Percentiles rank a stretch among this genome's conserved stretches.
Evolutionary conservation across 2,797 vertebrate genomes (phyloP).

Genomic region (Peromyscus attwateri): DNA sequence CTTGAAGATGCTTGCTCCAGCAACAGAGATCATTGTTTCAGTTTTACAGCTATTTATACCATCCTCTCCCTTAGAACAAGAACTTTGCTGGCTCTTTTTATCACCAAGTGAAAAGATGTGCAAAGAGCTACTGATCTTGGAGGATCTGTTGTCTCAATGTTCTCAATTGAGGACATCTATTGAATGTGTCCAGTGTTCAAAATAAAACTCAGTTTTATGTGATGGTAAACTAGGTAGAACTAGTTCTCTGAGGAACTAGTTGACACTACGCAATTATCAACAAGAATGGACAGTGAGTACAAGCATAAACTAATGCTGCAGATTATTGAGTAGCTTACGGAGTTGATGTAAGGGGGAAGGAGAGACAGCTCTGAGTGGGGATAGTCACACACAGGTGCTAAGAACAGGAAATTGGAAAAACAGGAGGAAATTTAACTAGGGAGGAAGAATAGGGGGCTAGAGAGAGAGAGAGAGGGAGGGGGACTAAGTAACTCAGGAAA

Average conservation of each 20-base stretch:
- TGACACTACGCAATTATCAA: neutral
- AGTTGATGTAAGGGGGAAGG: neutral
- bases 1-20: neutral
- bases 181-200: neutral
- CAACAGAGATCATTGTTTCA: neutral
- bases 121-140: neutral
- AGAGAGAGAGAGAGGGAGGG: too few species aligned
- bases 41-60: constrained; percentile 9
- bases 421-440: neutral
- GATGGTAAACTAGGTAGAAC: neutral
- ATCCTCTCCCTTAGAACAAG: neutral
- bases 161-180: neutral
- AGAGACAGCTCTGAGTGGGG: neutral
- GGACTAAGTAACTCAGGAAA: neutral
- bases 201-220: neutral
- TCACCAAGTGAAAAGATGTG: neutral
- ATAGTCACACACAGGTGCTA: neutral
- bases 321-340: neutral
- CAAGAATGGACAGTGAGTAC: neutral
- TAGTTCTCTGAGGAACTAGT: neutral
- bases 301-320: neutral
- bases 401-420: neutral
- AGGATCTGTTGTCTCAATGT: neutral
- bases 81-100: neutral
- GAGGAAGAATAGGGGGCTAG: neutral